These are phyloP conservation scores for Thryonomys swinderianus DNA, from an alignment of 2,113 vertebrate species.

Conservation along the genomic window DNA sequence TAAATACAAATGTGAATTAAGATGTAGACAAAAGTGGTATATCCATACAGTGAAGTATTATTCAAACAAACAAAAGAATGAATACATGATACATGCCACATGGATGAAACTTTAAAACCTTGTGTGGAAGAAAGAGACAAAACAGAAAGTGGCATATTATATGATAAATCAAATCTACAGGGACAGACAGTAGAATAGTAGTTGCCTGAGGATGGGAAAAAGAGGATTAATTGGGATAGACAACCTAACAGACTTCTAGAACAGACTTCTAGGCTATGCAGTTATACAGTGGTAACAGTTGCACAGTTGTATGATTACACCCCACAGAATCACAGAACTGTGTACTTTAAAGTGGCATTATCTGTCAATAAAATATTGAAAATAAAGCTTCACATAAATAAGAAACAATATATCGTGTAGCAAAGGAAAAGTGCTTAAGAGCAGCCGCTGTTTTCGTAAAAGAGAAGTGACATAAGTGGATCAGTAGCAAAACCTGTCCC, in stretches of 20 bases:
- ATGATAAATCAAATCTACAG: neutral
- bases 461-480: neutral
- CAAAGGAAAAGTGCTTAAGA: neutral
- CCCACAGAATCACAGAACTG: neutral
- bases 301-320: neutral
- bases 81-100: neutral
- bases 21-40: neutral
- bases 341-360: slow-evolving; percentile 15
- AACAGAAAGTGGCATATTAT: neutral
- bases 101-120: neutral
- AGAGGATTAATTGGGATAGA: neutral
- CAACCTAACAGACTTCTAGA: neutral
- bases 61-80: neutral
- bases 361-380: neutral
- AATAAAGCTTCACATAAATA: neutral
- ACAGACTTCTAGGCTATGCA: neutral
- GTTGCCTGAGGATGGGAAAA: neutral
- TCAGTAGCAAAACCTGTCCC: too few species aligned
- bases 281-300: neutral
- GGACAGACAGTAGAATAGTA: neutral
- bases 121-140: neutral
- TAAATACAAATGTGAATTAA: slow-evolving; percentile 14
- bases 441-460: neutral
- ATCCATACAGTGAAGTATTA: neutral
- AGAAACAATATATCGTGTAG: neutral